Evolutionary conservation across 2,113 vertebrate species (phyloP), one percentile per base, ranked within the genome.

Genomic region (Dasyprocta punctata): DNA sequence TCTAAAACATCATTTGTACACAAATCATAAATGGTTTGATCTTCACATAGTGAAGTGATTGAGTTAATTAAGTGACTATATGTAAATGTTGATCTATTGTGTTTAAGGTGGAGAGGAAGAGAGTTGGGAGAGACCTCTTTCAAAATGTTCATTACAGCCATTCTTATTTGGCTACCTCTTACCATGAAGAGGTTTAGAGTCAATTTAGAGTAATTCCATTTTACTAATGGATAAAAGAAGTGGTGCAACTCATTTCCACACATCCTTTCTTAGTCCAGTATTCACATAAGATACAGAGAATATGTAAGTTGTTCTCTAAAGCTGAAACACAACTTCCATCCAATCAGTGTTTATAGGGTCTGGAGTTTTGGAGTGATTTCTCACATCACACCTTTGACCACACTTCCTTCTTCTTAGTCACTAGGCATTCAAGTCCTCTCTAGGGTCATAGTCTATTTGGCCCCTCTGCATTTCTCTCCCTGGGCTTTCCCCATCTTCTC

Each of bases 61-160:
- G 17, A 86, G 49, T 95, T 94, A 86, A 84, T 96, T 38, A 95
- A 96, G 89, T 85, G 90, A 9, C 22, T 84, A 86, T 33, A 67
- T 81, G 41, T 36, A 89, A 94, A 95, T 56, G 69, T 67, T 16
- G 12, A 47, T 83, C 9, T 54, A 38, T 63, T 44, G 13, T 81
- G 22, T 78, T 91, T 77, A 86, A 81, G 3, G 3, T 63, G 5
- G 5, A 9, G 7, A 52, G 10, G 24, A 22, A 77, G 38, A 86
- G 12, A 89, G 24, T 1, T 63, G 30, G 52, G 44, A 88, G 19
- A 78, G 78, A 28, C 0, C 7, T 94, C 65, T 94, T 94, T 91
- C 13, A 63, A 63, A 80, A 58, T 71, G 49, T 69, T 90, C 30
- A 60, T 36, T 26, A 24, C 1, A 13, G 33, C n/a, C 36, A 87